Evolutionary conservation across 2,113 vertebrate species (phyloP).

Genomic region (Rhinoderma darwinii): DNA sequence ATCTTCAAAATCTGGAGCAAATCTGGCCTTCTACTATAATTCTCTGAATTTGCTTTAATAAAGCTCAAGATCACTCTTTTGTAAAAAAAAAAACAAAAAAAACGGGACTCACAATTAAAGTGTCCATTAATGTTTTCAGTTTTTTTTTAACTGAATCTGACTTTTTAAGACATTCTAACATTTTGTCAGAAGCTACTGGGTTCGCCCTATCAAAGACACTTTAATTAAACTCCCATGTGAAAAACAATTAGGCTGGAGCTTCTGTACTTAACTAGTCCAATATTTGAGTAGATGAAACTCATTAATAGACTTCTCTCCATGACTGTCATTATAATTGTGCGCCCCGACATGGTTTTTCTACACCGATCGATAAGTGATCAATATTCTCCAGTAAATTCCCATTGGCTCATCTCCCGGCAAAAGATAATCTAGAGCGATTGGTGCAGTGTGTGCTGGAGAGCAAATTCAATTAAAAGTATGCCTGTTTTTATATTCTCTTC

Average conservation of each 20-base stretch:
- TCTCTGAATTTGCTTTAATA: background rate
- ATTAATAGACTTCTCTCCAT: conserved; percentile 70
- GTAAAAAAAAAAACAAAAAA: background rate
- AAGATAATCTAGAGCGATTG: background rate
- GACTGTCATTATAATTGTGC: conserved; percentile 59
- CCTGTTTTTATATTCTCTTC: too few relatives aligned
- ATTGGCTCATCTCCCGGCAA: conserved; percentile 38
- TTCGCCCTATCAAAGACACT: conserved; percentile 63
- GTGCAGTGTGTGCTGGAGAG: background rate
- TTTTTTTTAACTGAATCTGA: conserved; percentile 10
- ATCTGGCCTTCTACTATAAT: too few relatives aligned
- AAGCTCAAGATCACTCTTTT: background rate
- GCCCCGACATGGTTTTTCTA: conserved; percentile 54
- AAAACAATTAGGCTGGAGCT: conserved; percentile 73
- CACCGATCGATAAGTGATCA: conserved; percentile 63
- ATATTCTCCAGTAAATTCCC: conserved; percentile 51
- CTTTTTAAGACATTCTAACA: conserved; percentile 36
- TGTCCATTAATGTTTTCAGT: background rate
- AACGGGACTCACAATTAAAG: background rate
- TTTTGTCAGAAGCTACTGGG: conserved; percentile 9
- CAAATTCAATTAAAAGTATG: background rate
- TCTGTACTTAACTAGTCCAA: conserved; percentile 70
- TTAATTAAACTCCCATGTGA: conserved; percentile 73
- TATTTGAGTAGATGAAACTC: conserved; percentile 71
- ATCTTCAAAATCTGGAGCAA: too few relatives aligned